Evolutionary conservation across 2,797 vertebrate species (phyloP).

Genomic region (Lepus townsendii): DNA sequence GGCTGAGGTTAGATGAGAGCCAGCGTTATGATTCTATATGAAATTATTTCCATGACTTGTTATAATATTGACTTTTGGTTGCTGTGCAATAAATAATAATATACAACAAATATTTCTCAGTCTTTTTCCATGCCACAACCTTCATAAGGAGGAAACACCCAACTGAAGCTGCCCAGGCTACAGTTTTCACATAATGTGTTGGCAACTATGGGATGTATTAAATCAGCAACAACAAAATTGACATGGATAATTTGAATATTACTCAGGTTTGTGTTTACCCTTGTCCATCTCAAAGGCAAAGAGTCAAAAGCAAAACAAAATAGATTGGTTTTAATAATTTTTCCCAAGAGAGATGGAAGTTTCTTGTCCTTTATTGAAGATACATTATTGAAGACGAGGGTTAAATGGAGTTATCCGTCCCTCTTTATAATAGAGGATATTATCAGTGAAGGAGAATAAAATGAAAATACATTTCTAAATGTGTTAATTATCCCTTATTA

Average conservation of each 20-base stretch:
- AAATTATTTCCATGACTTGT: not conserved
- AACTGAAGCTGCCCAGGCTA: not conserved
- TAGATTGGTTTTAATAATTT: slow-evolving; percentile 32
- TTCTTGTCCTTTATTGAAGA: not conserved
- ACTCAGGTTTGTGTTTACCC: not conserved
- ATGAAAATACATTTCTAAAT: not conserved
- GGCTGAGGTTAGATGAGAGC: not conserved
- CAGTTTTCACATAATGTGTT: slow-evolving; percentile 11
- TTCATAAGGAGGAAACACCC: not conserved
- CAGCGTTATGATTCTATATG: not conserved
- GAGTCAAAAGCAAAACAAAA: not conserved
- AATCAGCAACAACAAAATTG: slow-evolving; percentile 14
- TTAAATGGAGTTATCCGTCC: not conserved
- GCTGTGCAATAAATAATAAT: slow-evolving; percentile 29
- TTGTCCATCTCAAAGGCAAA: not conserved
- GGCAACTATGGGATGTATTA: not conserved
- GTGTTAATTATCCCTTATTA: not conserved
- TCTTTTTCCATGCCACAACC: not conserved
- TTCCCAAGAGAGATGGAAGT: not conserved
- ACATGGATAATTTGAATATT: not conserved
- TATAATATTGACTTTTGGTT: not conserved
- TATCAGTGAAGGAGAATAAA: not conserved
- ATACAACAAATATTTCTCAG: not conserved
- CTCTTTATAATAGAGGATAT: not conserved
- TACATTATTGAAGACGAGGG: not conserved